Base-by-base conservation (phyloP, 2,888 invertebrate species). In the Oligia strigilis region DNA sequence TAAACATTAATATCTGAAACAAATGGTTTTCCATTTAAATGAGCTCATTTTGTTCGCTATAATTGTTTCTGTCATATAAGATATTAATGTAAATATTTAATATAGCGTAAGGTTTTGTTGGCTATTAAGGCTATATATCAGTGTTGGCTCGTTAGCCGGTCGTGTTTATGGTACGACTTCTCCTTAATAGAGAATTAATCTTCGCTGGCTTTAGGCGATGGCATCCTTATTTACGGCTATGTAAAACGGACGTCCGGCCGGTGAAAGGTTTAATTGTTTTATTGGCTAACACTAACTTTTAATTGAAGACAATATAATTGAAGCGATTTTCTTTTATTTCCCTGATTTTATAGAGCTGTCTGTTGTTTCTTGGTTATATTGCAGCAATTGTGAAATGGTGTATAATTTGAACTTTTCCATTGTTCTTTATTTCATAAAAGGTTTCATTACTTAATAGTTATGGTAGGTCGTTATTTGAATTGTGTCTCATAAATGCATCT, bases 221-320 rank as follows among this genome's bases (percentile, higher is more conserved):
- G 91, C 94, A 93, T 95, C 94, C 92, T 93, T 90, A 90, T 89
- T 92, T 88, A 91, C 87, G 89, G 89, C 88, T 90, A 89, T 92
- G 91, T 92, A 91, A 92, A 90, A 91, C 95, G 95, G 95, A 96
- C 92, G 93, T 95, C 95, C 95, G 95, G 86, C 89, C 29, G 85
- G 94, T 92, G 95, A 95, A 95, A 95, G 94, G 92, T 85, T 82
- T 90, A 92, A 94, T 95, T 94, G 93, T 94, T 93, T 93, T 93
- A 94, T 92, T 90, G 84, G 83, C 87, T 90, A 91, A 90, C 87
- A 87, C 81, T 89, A 78, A 73, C 72, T 79, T 86, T 73, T 78
- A 85, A 86, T 88, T 82, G 72, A 60, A 75, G 66, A 29, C 66
- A 62, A 11, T 84, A 76, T 64, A 81, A 84, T 40, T 66, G 23